A percentile compares a stretch with the other conserved stretches of the same genome.
These are phyloP conservation scores for Oenanthe oenanthe DNA, from an alignment of 2,113 vertebrate genomes.

Conservation along the genomic window DNA sequence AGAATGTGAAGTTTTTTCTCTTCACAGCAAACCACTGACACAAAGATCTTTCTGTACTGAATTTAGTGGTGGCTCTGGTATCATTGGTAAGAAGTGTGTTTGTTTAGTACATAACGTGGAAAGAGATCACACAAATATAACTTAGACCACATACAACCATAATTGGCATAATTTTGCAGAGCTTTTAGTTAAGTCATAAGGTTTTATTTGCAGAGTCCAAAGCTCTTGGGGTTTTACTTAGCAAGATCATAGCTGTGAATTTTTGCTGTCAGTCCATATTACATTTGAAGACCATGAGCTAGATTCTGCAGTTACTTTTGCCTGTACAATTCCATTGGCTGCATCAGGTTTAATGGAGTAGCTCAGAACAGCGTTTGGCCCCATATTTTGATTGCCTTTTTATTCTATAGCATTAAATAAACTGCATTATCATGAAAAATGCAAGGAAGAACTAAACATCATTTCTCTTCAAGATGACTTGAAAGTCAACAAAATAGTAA, in stretches of 20 bases:
- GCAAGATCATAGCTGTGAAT: slow-evolving; percentile 13
- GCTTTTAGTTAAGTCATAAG: slow-evolving; percentile 7
- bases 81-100: background rate
- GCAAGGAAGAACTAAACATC: slow-evolving; percentile 34
- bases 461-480: slow-evolving; percentile 19
- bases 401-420: slow-evolving; percentile 30
- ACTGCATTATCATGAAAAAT: background rate
- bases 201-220: slow-evolving; percentile 65
- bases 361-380: slow-evolving; percentile 16
- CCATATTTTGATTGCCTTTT: background rate
- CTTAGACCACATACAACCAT: background rate
- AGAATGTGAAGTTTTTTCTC: slow-evolving; percentile 69
- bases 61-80: slow-evolving; percentile 13
- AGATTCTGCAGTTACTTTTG: background rate
- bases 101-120: slow-evolving; percentile 9
- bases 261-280: slow-evolving; percentile 41
- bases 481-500: background rate
- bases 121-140: background rate
- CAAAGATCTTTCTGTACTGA: slow-evolving; percentile 51
- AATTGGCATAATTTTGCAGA: background rate
- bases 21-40: slow-evolving; percentile 59
- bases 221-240: slow-evolving; percentile 37
- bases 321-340: background rate
- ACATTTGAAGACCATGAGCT: slow-evolving; percentile 1
- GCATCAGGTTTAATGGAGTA: background rate